A percentile compares a stretch with the other conserved stretches of the same genome.
phyloP scores from a whole-genome alignment of 2,888 invertebrate genomes.

The Drosophila kambysellisi region DNA sequence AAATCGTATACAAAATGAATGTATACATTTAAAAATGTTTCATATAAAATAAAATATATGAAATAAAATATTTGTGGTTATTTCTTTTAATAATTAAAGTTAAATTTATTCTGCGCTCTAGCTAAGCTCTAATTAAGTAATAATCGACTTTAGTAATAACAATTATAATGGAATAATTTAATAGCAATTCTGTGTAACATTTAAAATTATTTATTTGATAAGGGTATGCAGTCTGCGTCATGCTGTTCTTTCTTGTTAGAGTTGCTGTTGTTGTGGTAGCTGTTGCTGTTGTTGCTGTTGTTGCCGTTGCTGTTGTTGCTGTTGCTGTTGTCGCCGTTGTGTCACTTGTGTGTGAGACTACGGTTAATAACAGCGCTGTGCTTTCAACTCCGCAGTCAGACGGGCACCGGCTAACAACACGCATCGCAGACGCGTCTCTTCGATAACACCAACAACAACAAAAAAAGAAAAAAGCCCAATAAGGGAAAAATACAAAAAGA shows the following conservation, averaged over 20 bases:
- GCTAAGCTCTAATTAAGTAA: no score
- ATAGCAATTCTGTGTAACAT: neutral
- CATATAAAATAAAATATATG: neutral
- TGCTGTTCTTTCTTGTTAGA: neutral
- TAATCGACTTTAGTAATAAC: no score
- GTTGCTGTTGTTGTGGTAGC: constrained; percentile 1
- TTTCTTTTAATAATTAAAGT: neutral
- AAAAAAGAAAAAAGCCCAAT: constrained; percentile 15
- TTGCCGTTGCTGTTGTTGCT: constrained; percentile 6
- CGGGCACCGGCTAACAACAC: constrained; percentile 59
- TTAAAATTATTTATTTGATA: neutral
- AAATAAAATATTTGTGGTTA: neutral
- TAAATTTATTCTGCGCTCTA: no score
- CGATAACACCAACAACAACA: constrained; percentile 13
- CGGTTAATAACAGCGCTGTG: constrained; percentile 68
- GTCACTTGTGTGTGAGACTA: constrained; percentile 57
- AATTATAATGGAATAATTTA: neutral
- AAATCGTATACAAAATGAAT: neutral
- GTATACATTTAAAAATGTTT: neutral
- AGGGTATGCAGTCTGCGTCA: neutral
- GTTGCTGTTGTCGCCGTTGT: constrained; percentile 43
- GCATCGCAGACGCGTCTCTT: constrained; percentile 47
- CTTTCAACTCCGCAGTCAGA: constrained; percentile 67
- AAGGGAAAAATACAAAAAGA: constrained; percentile 17
- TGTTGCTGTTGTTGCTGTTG: constrained; percentile 28